Evolutionary conservation across 2,888 invertebrate genomes (phyloP).

Genomic region (Melieria crassipennis): DNA sequence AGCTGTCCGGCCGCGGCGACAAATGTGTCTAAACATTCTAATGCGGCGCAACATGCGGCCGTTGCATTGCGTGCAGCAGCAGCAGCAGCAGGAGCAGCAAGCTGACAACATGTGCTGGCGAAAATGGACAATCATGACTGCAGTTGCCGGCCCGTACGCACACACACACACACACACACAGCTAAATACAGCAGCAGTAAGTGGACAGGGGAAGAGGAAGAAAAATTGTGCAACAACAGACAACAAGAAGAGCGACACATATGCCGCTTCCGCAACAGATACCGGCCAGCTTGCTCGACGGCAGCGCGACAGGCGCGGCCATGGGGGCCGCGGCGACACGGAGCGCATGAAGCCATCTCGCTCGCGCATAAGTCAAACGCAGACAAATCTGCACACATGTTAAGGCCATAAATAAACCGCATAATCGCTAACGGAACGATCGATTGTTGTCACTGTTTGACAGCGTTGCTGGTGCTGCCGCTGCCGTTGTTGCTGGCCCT

Average conservation of each 20-base stretch:
- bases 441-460: slow-evolving; percentile 64
- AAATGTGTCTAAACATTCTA: background rate
- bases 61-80: no score
- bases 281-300: slow-evolving; percentile 3
- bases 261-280: slow-evolving; percentile 21
- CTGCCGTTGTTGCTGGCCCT: background rate
- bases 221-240: slow-evolving; percentile 16
- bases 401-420: slow-evolving; percentile 63
- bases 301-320: slow-evolving; percentile 3
- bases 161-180: no score
- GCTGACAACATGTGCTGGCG: no score
- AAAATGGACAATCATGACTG: no score
- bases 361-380: slow-evolving; percentile 55
- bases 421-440: slow-evolving; percentile 65
- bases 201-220: background rate
- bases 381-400: slow-evolving; percentile 63
- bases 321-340: background rate
- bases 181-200: no score
- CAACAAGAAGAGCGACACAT: background rate
- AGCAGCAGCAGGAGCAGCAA: no score
- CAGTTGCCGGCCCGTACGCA: no score
- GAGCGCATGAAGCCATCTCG: slow-evolving; percentile 30
- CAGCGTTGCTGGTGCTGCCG: slow-evolving; percentile 37
- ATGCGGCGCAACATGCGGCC: no score
- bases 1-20: background rate